Evolutionary conservation across 2,888 invertebrate species (phyloP).

Genomic region (Serripes groenlandicus): DNA sequence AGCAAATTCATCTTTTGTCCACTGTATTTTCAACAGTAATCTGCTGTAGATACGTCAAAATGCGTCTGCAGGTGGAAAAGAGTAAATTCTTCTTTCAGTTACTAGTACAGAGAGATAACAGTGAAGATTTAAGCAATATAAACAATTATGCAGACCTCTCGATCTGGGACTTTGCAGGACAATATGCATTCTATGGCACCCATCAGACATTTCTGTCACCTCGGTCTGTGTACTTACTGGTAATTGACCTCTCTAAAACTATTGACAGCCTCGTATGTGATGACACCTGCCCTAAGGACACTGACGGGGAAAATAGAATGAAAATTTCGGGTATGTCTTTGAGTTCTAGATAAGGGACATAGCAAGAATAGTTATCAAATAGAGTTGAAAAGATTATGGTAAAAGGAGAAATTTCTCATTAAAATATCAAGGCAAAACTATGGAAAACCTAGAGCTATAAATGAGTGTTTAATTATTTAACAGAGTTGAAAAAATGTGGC

Average conservation of each 20-base stretch:
- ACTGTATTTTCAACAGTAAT: too few species aligned
- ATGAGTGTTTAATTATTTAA: too few species aligned
- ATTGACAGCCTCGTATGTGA: conserved; percentile 1
- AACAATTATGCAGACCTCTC: background rate
- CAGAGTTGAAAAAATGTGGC: too few species aligned
- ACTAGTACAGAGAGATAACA: background rate
- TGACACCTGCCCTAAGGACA: background rate
- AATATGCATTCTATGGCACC: conserved; percentile 34
- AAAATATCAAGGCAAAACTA: too few species aligned
- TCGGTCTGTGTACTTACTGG: conserved; percentile 25
- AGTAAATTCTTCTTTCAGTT: background rate
- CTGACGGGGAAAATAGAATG: background rate
- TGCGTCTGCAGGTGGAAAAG: too few species aligned
- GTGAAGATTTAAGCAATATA: background rate
- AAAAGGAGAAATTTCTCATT: too few species aligned
- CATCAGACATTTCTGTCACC: conserved; percentile 27
- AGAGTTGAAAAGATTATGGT: too few species aligned
- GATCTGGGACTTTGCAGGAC: conserved; percentile 40
- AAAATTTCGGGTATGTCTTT: background rate
- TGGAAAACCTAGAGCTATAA: too few species aligned
- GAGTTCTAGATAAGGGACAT: too few species aligned
- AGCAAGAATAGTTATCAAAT: too few species aligned
- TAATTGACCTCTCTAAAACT: conserved; percentile 12
- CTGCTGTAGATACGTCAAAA: too few species aligned
- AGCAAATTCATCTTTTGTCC: too few species aligned